phyloP scores from a whole-genome alignment of 1,140 invertebrate genomes.

The Cydia pomonella region DNA sequence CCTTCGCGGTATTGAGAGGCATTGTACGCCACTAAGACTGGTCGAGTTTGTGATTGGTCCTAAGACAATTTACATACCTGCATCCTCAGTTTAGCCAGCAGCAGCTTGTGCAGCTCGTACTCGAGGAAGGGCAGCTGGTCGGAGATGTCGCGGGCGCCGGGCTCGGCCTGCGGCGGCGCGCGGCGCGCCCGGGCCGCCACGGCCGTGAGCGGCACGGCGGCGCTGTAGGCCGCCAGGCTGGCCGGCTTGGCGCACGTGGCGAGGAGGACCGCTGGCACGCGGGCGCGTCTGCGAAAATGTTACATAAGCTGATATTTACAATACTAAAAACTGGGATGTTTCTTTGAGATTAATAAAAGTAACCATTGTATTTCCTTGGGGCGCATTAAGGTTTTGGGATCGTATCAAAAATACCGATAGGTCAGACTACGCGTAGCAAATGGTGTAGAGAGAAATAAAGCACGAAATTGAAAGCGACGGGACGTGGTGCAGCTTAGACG shows the following conservation, averaged over 20 bases:
- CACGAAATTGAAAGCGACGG: too few species aligned
- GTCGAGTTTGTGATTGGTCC: too few species aligned
- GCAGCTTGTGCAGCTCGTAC: constrained; percentile 88
- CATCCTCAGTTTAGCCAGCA: constrained; percentile 93
- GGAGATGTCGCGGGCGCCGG: constrained; percentile 96
- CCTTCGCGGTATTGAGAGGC: too few species aligned
- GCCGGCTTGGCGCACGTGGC: constrained; percentile 93
- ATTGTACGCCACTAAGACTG: too few species aligned
- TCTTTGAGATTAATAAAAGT: neutral
- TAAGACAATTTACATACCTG: too few species aligned
- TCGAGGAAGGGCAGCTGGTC: constrained; percentile 93
- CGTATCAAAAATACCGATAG: too few species aligned
- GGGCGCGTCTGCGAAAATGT: constrained; percentile 83
- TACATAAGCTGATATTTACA: neutral
- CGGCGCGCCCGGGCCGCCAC: constrained; percentile 83
- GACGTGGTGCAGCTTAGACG: too few species aligned
- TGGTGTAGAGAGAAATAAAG: too few species aligned
- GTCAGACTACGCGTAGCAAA: too few species aligned
- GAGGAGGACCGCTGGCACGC: constrained; percentile 95
- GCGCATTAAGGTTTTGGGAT: too few species aligned
- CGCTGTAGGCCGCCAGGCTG: constrained; percentile 77
- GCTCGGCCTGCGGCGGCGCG: constrained; percentile 90
- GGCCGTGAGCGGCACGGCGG: constrained; percentile 63
- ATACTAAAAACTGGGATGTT: neutral
- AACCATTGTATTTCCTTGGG: too few species aligned